These are phyloP conservation scores for Phylloscopus trochiloides DNA, from an alignment of 2,113 vertebrate genomes.

Conservation along the genomic window DNA sequence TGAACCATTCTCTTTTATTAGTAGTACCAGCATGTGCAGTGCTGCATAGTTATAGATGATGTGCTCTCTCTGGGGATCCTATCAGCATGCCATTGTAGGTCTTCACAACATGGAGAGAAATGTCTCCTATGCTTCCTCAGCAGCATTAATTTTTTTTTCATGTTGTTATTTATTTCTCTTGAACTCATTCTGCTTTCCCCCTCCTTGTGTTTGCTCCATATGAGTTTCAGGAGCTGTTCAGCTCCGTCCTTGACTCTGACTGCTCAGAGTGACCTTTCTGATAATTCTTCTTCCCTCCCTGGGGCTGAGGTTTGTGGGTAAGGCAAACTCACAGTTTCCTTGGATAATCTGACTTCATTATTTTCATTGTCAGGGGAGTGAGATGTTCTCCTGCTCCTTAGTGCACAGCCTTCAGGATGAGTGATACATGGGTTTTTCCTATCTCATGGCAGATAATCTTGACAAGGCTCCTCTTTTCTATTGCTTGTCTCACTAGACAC, in stretches of 20 bases:
- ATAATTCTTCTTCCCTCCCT: conserved; percentile 70
- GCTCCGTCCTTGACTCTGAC: conserved; percentile 68
- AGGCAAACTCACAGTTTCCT: conserved; percentile 70
- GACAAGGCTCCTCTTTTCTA: conserved; percentile 58
- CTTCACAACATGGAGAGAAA: conserved; percentile 48
- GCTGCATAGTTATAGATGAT: conserved; percentile 52
- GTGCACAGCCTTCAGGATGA: conserved; percentile 70
- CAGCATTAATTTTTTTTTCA: conserved; percentile 46
- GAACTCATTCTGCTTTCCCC: conserved; percentile 38
- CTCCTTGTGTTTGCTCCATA: conserved; percentile 52
- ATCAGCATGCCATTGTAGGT: conserved; percentile 58
- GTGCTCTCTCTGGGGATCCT: conserved; percentile 66
- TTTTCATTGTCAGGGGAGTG: conserved; percentile 68
- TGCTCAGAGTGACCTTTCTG: conserved; percentile 74
- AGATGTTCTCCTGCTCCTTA: conserved; percentile 64
- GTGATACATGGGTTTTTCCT: conserved; percentile 66
- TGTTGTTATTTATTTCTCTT: conserved; percentile 67
- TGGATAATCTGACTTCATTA: conserved; percentile 77
- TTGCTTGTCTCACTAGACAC: conserved; percentile 42
- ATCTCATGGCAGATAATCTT: conserved; percentile 58
- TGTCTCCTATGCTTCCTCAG: conserved; percentile 8
- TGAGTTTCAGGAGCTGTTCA: conserved; percentile 65
- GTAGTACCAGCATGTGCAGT: conserved; percentile 67
- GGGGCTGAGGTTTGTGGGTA: conserved; percentile 68
- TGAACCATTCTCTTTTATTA: conserved; percentile 73